Percentiles rank a stretch among this genome's conserved stretches.
phyloP scores from a whole-genome alignment of 2,888 invertebrate species.

The Tetragnatha montana region DNA sequence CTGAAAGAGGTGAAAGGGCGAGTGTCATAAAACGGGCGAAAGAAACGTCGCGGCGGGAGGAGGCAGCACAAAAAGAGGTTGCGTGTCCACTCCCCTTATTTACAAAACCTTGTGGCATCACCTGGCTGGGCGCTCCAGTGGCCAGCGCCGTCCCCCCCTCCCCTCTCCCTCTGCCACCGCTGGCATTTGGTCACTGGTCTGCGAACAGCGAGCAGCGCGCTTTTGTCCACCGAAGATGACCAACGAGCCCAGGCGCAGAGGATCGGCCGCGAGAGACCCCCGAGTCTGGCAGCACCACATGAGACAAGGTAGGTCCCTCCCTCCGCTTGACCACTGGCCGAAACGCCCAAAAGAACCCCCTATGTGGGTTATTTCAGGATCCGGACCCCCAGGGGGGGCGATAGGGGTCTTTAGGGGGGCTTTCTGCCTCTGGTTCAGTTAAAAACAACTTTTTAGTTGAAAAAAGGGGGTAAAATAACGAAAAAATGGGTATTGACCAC shows the following conservation, averaged over 20 bases:
- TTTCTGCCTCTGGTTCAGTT: background rate
- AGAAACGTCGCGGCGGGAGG: no score
- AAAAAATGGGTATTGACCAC: background rate
- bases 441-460: background rate
- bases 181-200: slow-evolving; percentile 69
- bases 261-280: slow-evolving; percentile 56
- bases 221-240: slow-evolving; percentile 58
- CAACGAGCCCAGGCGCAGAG: slow-evolving; percentile 63
- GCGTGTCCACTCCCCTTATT: slow-evolving; percentile 45
- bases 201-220: slow-evolving; percentile 59
- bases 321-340: background rate
- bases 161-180: slow-evolving; percentile 32
- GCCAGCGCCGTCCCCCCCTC: slow-evolving; percentile 45
- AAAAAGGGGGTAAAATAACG: background rate
- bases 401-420: background rate
- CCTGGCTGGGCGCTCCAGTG: slow-evolving; percentile 43
- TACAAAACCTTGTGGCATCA: slow-evolving; percentile 52
- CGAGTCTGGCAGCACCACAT: slow-evolving; percentile 68
- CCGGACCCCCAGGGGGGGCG: background rate
- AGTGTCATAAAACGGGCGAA: no score
- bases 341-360: background rate
- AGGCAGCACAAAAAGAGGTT: no score
- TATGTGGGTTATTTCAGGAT: background rate
- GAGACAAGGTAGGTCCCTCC: slow-evolving; percentile 58
- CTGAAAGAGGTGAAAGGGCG: no score